Evolutionary conservation across 2,113 vertebrate species (phyloP), one percentile per base, ranked within the genome.

Genomic region (Sylvilagus bachmani): DNA sequence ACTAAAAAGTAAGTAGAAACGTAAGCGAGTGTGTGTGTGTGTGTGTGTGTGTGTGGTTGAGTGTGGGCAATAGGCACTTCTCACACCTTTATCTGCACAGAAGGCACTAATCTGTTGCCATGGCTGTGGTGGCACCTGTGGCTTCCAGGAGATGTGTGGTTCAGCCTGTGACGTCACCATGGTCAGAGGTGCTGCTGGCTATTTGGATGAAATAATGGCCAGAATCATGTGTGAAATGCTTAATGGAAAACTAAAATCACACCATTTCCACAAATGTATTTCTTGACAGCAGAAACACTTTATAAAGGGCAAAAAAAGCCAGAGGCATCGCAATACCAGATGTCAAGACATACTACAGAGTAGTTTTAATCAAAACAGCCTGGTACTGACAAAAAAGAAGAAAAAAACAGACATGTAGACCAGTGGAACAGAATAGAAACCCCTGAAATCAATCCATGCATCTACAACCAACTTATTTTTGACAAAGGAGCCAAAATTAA

Each of bases 211-310:
- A 90, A 53, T 29, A 31, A 25, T 71, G 71, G 2, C 10, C 67
- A 69, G 25, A 82, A 58, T 33, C 77, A 61, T 44, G 36, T 86
- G 69, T 82, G 55, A 94, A 44, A 13, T 73, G 3, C 10, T 49
- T 44, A 44, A 21, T 10, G 55, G 67, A 89, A 75, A 80, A 12
- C 9, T 86, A 29, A 79, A n/a, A 75, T 69, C 49, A 29, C 86
- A 38, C 25, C 58, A 10, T 89, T 64, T 49, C 9, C 82, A 22
- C n/a, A 73, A 95, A 75, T 25, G 21, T 24, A 5, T 86, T 75
- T 95, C 33, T 96, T 86, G 38, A 86, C 25, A 86, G 88, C 36
- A 64, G 61, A 88, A 88, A 55, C 6, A 25, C 29, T 58, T 44
- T 44, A 36, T 0, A 24, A 87, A 80, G n/a, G 38, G 1, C 1